Evolutionary conservation across 2,888 invertebrate genomes (phyloP).

Genomic region (Tigriopus californicus): DNA sequence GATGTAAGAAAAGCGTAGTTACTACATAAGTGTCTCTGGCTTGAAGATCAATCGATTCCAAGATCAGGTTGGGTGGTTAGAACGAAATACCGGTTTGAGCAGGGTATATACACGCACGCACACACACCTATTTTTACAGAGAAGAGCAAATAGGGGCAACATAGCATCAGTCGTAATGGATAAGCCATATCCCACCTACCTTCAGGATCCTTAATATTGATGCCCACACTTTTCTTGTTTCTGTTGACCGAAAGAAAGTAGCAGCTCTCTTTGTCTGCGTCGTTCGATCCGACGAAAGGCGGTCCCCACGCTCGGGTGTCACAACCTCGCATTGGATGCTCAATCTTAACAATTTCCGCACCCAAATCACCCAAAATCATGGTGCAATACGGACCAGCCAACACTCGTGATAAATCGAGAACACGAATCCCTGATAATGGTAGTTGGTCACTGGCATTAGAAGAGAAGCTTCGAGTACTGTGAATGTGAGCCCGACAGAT

Average conservation of each 20-base stretch:
- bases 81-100: no score
- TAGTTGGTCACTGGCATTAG: conserved; percentile 22
- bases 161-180: no score
- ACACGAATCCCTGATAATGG: conserved; percentile 50
- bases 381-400: conserved; percentile 85
- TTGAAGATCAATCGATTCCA: no score
- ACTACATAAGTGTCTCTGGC: no score
- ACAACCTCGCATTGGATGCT: conserved; percentile 42
- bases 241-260: conserved; percentile 79
- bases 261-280: conserved; percentile 39
- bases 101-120: no score
- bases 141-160: no score
- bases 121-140: no score
- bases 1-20: no score
- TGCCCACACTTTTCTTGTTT: conserved; percentile 78
- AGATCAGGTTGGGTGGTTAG: no score
- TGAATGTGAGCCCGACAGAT: no score
- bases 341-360: conserved; percentile 41
- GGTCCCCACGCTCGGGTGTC: conserved; percentile 86
- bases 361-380: conserved; percentile 84
- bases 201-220: conserved; percentile 53
- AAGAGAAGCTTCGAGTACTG: background rate
- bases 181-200: conserved; percentile 42
- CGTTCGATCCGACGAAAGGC: conserved; percentile 43
- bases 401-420: conserved; percentile 61